Evolutionary conservation across 2,113 vertebrate species (phyloP), one percentile per base, ranked within the genome.

Genomic region (Corydoras sp.): DNA sequence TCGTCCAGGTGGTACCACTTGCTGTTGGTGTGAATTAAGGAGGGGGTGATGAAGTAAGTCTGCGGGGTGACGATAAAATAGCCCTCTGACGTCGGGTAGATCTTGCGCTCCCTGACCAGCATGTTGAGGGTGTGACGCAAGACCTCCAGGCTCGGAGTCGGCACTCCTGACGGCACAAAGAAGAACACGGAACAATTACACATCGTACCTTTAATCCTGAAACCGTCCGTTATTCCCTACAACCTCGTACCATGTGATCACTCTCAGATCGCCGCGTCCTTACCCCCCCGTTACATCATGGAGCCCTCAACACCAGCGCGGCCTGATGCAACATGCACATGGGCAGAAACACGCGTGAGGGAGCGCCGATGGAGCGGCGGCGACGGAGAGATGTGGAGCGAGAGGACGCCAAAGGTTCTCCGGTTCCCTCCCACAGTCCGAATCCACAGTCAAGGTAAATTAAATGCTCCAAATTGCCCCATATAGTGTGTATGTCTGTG

Each of bases 1-100:
- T 99, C 96, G 0, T 99, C 96, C 86, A 99, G 86, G 86, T 99
- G 95, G 86, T 99, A 99, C 97, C 97, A 99, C 86, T 99, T 99
- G 79, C 95, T 97, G 84, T 95, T 97, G 87, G 94, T 97, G 87
- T 95, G 91, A 88, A 98, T 95, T 80, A 99, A 91, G 76, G 96
- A 98, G 30, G 97, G 96, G 3, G 97, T 99, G 78, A 99, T 98
- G 80, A 97, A 99, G 79, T 99, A 98, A 14, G 96, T 98, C 87
- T 99, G 97, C 0, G 96, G 97, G 18, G 97, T 99, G 71, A 98
- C 97, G 56, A 99, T 97, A 84, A 98, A 98, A 83, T 98, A 99
- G 82, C 96, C 97, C 61, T 99, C 96, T 0, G 94, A 89, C 62
- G 95, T 98, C 2, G 95, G 97, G 79, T 98, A 99, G 86, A 99